Evolutionary conservation across 2,113 vertebrate genomes (phyloP), one percentile per base, ranked within the genome.

Genomic region (Limnothrissa miodon): DNA sequence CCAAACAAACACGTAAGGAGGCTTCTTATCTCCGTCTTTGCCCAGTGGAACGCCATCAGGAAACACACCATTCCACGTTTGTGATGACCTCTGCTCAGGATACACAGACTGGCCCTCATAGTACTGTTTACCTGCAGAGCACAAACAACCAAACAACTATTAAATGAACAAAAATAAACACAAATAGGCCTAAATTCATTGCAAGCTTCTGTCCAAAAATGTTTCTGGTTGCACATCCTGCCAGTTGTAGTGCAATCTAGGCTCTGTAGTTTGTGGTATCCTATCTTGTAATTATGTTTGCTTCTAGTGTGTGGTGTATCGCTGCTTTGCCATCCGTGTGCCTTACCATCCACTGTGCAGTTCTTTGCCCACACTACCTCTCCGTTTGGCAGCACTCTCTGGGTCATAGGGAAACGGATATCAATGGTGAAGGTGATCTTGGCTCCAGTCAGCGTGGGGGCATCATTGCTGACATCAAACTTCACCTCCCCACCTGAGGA

Each of bases 1-100:
- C 97, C 97, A 99, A 10, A 99, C 97, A 78, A 96, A 98, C 91
- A 99, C 96, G 46, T 97, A 99, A 23, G 83, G 92, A 0, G 95
- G 95, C 2, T 88, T 94, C 83, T 90, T 95, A 11, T 90, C 39
- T 10, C 88, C 29, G 5, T 79, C 90, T 45, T 92, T 85, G 33
- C 92, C 92, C 10, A 97, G 89, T 0, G 92, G 93, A 0, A 85
- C 88, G 3, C 96, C 96, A n/a, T 99, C 95, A 0, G 97, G 97
- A 44, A 97, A 98, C 36, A 93, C 56, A 0, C 92, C 92, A 0
- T 91, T 87, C 48, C 90, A 86, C 17, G 92, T 91, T 33, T 88
- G 85, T 0, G 23, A 10, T 0, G 81, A 19, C 45, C 86, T 92
- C 74, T 92, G 85, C 2, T 85, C 83, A 1, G 95, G 94, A 85